Percentiles rank a stretch among this genome's conserved stretches.
Conservation (phyloP, 2,113 vertebrate species). For the Ptychochromis oligacanthus region DNA sequence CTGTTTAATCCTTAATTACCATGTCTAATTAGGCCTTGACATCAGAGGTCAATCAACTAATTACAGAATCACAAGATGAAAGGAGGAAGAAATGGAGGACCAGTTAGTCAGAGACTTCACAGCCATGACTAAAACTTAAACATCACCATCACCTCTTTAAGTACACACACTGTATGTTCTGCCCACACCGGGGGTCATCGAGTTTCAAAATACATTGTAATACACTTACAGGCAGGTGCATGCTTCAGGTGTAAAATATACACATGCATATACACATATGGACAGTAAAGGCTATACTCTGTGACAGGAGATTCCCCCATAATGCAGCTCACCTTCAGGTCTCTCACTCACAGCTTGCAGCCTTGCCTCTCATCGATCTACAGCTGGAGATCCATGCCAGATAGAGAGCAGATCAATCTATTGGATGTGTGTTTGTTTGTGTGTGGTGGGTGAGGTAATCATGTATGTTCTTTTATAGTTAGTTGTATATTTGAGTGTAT, state of each 20-base stretch:
- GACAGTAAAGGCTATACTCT: constrained; percentile 24
- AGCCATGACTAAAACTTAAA: constrained; percentile 51
- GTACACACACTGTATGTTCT: background rate
- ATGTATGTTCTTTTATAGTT: background rate
- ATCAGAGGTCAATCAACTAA: constrained; percentile 80
- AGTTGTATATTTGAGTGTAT: background rate
- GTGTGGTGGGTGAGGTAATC: background rate
- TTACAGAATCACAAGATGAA: constrained; percentile 75
- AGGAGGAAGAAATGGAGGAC: constrained; percentile 52
- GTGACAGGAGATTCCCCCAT: constrained; percentile 46
- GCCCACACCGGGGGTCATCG: background rate
- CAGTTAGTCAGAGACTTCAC: constrained; percentile 55
- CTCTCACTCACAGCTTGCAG: constrained; percentile 51
- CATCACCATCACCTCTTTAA: constrained; percentile 8
- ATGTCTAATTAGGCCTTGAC: constrained; percentile 78
- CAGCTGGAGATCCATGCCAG: constrained; percentile 25
- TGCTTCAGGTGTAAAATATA: background rate
- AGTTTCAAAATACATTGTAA: background rate
- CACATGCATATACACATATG: background rate
- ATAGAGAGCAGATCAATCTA: constrained; percentile 7
- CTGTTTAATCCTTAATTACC: constrained; percentile 77
- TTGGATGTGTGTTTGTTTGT: constrained; percentile 12
- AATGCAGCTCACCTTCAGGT: constrained; percentile 41
- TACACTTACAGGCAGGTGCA: background rate
- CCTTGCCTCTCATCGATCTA: constrained; percentile 63